Evolutionary conservation across 2,113 vertebrate species (phyloP).

Genomic region (Delphinapterus leucas): DNA sequence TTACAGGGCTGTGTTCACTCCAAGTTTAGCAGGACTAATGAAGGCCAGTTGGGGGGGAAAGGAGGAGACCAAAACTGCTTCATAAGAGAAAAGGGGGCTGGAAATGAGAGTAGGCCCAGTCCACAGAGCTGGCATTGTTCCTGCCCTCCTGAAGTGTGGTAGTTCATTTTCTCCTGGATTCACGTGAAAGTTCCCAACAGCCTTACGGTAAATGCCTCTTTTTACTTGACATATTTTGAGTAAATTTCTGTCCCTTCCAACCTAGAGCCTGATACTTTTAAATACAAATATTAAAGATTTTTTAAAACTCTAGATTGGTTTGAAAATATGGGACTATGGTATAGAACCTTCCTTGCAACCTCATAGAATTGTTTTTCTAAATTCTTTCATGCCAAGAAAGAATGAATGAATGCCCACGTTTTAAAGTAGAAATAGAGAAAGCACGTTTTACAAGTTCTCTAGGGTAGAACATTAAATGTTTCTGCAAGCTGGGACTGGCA

Average conservation of each 20-base stretch:
- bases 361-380: slow-evolving; percentile 1
- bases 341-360: background rate
- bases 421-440: background rate
- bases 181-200: background rate
- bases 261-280: background rate
- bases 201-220: slow-evolving; percentile 6
- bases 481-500: slow-evolving; percentile 59
- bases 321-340: slow-evolving; percentile 15
- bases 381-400: slow-evolving; percentile 1
- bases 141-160: background rate
- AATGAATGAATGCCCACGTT: background rate
- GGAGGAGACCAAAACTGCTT: background rate
- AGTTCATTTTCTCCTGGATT: slow-evolving; percentile 25
- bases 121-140: slow-evolving; percentile 21
- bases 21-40: background rate
- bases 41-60: background rate
- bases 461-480: slow-evolving; percentile 47
- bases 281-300: slow-evolving; percentile 2
- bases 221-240: slow-evolving; percentile 34
- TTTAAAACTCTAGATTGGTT: background rate
- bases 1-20: background rate
- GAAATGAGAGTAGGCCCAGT: background rate
- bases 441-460: background rate
- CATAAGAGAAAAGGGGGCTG: background rate
- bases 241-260: slow-evolving; percentile 6